Evolutionary conservation across 2,797 vertebrate species (phyloP).

Genomic region (Acanthurus lineatus): DNA sequence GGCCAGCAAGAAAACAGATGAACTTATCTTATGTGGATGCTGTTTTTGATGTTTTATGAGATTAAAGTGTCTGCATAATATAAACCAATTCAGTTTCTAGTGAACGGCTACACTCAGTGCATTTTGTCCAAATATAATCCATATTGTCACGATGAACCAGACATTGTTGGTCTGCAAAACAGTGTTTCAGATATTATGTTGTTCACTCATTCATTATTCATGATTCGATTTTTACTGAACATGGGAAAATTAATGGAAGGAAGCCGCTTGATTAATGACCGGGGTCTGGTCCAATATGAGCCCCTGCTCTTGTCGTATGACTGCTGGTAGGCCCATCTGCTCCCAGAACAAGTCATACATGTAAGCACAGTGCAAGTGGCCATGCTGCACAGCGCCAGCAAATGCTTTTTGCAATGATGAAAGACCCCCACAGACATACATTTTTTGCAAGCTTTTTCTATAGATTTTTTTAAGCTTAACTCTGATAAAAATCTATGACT

Average conservation of each 20-base stretch:
- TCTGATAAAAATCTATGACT: constrained; percentile 31
- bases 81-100: neutral
- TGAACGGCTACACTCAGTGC: constrained; percentile 16
- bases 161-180: constrained; percentile 10
- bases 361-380: constrained; percentile 30
- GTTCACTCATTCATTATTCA: constrained; percentile 46
- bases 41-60: constrained; percentile 21
- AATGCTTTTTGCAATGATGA: constrained; percentile 21
- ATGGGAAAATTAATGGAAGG: constrained; percentile 30
- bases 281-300: constrained; percentile 41
- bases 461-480: neutral
- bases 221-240: constrained; percentile 46
- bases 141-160: neutral
- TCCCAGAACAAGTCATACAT: constrained; percentile 49
- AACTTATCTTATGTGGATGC: constrained; percentile 37
- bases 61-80: constrained; percentile 9
- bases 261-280: constrained; percentile 59
- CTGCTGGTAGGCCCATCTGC: constrained; percentile 54
- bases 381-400: constrained; percentile 23
- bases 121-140: constrained; percentile 21
- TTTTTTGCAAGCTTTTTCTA: constrained; percentile 14
- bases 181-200: constrained; percentile 9
- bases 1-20: constrained; percentile 60
- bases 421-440: neutral
- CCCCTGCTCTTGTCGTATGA: constrained; percentile 1